phyloP scores from a whole-genome alignment of 2,888 invertebrate genomes.

The Falcaria lacertinaria region DNA sequence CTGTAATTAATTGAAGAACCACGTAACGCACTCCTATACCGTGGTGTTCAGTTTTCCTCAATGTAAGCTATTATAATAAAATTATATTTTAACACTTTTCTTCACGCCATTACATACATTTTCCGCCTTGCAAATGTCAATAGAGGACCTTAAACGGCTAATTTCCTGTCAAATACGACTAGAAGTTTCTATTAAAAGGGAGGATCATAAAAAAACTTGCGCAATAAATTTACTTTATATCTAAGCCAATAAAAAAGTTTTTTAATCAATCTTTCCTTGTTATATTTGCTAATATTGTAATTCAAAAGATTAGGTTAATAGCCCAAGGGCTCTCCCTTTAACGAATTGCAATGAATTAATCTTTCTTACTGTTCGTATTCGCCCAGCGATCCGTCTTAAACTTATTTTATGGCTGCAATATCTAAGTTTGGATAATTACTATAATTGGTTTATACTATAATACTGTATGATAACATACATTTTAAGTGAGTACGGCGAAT shows the following conservation, averaged over 20 bases:
- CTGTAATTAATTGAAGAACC: too few relatives aligned
- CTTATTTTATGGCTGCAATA: too few relatives aligned
- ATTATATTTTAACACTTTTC: slow-evolving; percentile 11
- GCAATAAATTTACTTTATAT: slow-evolving; percentile 22
- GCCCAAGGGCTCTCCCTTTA: background rate
- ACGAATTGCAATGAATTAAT: background rate
- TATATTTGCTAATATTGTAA: slow-evolving; percentile 23
- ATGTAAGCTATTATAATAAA: too few relatives aligned
- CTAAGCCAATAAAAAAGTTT: slow-evolving; percentile 31
- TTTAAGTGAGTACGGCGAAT: too few relatives aligned
- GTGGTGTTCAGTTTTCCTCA: too few relatives aligned
- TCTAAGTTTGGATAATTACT: too few relatives aligned
- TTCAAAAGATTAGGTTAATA: slow-evolving; percentile 1
- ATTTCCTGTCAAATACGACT: slow-evolving; percentile 29
- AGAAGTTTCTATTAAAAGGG: slow-evolving; percentile 25
- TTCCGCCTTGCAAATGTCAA: slow-evolving; percentile 31
- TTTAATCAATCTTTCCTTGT: slow-evolving; percentile 30
- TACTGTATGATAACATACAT: too few relatives aligned
- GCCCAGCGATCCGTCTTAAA: too few relatives aligned
- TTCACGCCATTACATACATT: slow-evolving; percentile 21
- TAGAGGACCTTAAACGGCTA: slow-evolving; percentile 29
- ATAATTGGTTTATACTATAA: too few relatives aligned
- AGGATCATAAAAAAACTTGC: slow-evolving; percentile 23
- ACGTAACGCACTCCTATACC: too few relatives aligned
- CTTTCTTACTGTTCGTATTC: too few relatives aligned